A percentile compares a stretch with the other conserved stretches of the same genome.
Evolutionary conservation across 1,140 invertebrate genomes (phyloP).

Genomic region (Halesus radiatus): DNA sequence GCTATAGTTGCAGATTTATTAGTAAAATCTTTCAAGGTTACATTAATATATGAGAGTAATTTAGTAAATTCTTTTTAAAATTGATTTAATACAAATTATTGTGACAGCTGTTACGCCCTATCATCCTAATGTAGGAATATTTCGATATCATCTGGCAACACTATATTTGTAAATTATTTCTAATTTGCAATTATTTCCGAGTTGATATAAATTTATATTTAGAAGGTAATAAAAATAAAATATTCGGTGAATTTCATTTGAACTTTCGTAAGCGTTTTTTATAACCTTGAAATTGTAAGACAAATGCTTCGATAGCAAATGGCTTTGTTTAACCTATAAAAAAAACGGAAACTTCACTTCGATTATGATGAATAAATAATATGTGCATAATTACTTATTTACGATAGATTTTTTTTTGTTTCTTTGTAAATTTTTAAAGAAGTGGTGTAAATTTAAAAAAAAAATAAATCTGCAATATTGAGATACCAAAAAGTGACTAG

Average conservation of each 20-base stretch:
- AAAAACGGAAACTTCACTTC: background rate
- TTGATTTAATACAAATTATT: no score
- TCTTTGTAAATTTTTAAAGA: background rate
- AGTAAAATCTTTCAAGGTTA: no score
- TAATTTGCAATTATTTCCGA: no score
- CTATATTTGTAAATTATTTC: no score
- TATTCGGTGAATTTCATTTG: background rate
- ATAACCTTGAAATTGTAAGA: background rate
- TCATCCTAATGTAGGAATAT: no score
- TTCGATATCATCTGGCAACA: no score
- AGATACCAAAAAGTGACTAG: conserved; percentile 20
- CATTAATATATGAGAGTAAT: no score
- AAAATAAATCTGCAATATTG: conserved; percentile 16
- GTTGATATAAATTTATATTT: no score
- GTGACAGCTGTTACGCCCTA: no score
- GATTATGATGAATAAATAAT: background rate
- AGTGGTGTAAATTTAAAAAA: conserved; percentile 12
- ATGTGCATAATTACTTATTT: conserved; percentile 35
- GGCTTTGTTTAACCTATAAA: background rate
- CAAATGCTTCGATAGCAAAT: background rate
- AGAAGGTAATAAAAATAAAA: no score
- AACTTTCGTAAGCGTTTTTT: background rate
- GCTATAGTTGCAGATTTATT: no score
- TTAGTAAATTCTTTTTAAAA: no score
- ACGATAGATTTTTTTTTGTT: conserved; percentile 22